Evolutionary conservation across 2,113 vertebrate genomes (phyloP).

Genomic region (Mungos mungo): DNA sequence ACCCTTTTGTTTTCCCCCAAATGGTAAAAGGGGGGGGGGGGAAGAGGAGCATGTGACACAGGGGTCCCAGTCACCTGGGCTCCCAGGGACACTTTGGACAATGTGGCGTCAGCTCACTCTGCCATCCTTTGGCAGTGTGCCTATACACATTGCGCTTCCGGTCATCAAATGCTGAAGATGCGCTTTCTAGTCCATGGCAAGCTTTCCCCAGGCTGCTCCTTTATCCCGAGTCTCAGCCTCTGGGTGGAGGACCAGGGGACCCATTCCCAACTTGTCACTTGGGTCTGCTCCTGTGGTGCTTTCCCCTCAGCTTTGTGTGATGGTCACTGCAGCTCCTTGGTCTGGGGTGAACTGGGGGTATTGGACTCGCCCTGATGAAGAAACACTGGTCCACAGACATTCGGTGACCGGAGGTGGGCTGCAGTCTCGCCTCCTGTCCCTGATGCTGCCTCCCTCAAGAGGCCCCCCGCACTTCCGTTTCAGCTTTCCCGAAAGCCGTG

Average conservation of each 20-base stretch:
- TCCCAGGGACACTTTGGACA: not conserved
- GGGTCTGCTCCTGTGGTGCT: not conserved
- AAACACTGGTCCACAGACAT: not conserved
- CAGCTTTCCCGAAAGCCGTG: conserved; percentile 81
- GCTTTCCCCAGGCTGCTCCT: not conserved
- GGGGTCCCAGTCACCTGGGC: not conserved
- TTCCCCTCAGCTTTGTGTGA: not conserved
- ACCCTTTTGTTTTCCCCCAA: not conserved
- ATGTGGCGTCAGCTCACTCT: not conserved
- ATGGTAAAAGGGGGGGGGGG: not conserved
- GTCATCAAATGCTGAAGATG: not conserved
- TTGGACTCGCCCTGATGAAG: not conserved
- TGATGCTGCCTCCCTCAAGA: conserved; percentile 74
- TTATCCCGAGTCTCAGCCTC: not conserved
- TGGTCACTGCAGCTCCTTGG: rapidly evolving
- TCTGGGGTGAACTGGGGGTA: not conserved
- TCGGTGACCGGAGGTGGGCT: not conserved
- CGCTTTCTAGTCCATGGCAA: not conserved
- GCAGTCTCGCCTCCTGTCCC: conserved; percentile 42
- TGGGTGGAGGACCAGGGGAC: too few relatives aligned
- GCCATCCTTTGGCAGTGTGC: rapidly evolving
- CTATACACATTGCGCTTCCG: too few relatives aligned
- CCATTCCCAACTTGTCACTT: rapidly evolving
- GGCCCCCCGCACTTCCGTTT: not conserved
- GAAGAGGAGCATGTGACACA: not conserved